Conservation (phyloP, 1,140 invertebrate species). For the Chironomus tepperi region DNA sequence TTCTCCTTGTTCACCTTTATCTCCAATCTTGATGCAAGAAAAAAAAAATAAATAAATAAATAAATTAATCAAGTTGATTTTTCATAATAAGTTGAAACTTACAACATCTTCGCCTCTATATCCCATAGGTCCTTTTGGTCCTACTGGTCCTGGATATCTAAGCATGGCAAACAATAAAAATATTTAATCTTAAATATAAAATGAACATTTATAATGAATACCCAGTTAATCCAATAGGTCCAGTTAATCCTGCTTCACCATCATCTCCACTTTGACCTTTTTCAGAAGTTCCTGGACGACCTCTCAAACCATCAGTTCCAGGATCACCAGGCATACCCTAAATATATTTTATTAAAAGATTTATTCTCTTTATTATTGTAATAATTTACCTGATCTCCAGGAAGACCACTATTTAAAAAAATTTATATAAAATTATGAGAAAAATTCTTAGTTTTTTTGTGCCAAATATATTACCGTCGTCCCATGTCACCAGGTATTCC, state of each 20-base stretch:
- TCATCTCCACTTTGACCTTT: conserved; percentile 16
- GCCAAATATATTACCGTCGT: conserved; percentile 27
- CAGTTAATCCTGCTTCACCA: background rate
- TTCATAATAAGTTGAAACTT: too few relatives aligned
- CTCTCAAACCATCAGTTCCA: conserved; percentile 33
- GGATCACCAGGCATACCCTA: conserved; percentile 35
- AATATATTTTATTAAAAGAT: too few relatives aligned
- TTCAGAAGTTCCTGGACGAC: conserved; percentile 27
- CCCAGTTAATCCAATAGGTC: conserved; percentile 22
- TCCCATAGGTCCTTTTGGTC: conserved; percentile 27
- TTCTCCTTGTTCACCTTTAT: conserved; percentile 50
- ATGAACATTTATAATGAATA: background rate
- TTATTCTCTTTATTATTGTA: too few relatives aligned
- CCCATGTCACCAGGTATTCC: conserved; percentile 44
- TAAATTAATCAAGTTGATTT: too few relatives aligned
- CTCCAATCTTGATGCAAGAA: conserved; percentile 29
- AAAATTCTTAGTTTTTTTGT: too few relatives aligned
- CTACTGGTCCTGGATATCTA: conserved; percentile 29
- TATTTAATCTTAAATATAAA: background rate
- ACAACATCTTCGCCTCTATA: background rate
- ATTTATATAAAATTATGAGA: too few relatives aligned
- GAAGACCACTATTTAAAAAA: too few relatives aligned
- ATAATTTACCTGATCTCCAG: too few relatives aligned
- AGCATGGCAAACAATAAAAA: background rate
- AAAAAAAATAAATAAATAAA: background rate